Conservation (phyloP, 2,888 invertebrate genomes). For the Tiphia femorata region DNA sequence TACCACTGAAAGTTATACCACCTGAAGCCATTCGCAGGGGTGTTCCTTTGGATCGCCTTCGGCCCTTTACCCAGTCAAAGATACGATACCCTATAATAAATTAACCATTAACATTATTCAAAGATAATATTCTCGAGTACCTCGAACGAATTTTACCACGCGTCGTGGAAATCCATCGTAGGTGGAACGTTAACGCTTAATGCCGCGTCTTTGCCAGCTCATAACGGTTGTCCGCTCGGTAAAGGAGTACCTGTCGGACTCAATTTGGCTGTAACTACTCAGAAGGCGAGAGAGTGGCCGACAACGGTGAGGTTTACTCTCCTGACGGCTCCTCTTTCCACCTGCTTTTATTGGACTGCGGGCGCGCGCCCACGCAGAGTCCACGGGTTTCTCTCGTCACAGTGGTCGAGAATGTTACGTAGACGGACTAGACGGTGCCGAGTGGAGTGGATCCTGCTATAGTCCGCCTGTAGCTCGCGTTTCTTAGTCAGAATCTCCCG, state of each 20-base stretch:
- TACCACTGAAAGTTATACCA: too few relatives aligned
- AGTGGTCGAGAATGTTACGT: background rate
- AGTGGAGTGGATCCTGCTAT: conserved; percentile 45
- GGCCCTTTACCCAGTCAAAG: too few relatives aligned
- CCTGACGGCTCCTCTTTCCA: conserved; percentile 41
- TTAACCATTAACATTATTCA: too few relatives aligned
- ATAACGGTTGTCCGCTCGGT: conserved; percentile 5
- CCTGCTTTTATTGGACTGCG: conserved; percentile 5
- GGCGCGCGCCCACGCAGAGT: conserved; percentile 4
- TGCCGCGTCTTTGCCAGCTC: too few relatives aligned
- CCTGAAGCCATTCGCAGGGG: too few relatives aligned
- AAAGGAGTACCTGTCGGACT: conserved; percentile 52
- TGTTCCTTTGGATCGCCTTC: too few relatives aligned
- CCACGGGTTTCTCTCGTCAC: background rate
- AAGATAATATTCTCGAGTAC: too few relatives aligned
- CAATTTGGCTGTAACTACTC: conserved; percentile 53
- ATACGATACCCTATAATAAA: too few relatives aligned
- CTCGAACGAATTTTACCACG: too few relatives aligned
- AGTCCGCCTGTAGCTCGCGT: conserved; percentile 35
- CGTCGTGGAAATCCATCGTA: too few relatives aligned
- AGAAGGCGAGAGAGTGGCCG: conserved; percentile 51
- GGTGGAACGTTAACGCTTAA: too few relatives aligned
- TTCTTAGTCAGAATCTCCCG: conserved; percentile 47
- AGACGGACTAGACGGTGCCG: background rate
- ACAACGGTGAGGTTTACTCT: conserved; percentile 60